phyloP scores from a whole-genome alignment of 2,113 vertebrate genomes.

The Nannobrachium achirus region DNA sequence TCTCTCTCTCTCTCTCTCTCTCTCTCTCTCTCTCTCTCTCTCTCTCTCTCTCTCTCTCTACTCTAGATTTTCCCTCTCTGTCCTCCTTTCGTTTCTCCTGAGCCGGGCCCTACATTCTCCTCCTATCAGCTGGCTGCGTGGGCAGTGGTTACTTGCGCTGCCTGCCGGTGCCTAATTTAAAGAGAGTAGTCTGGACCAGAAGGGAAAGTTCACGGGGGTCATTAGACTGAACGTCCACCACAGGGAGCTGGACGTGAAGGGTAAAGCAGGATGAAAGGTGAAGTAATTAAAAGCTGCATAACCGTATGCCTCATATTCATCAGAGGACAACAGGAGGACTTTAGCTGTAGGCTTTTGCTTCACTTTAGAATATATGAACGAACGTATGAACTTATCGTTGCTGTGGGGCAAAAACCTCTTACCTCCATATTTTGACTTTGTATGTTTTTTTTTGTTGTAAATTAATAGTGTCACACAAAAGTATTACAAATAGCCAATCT shows the following conservation, averaged over 20 bases:
- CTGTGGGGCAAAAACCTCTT: no score
- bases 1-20: not conserved
- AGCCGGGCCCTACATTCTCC: constrained; percentile 40
- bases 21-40: constrained; percentile 9
- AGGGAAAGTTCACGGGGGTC: constrained; percentile 35
- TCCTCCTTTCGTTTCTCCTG: constrained; percentile 50
- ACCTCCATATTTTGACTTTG: no score
- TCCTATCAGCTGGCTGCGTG: constrained; percentile 23
- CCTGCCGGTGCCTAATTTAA: constrained; percentile 45
- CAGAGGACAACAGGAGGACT: constrained; percentile 9
- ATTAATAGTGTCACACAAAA: no score
- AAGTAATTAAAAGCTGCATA: constrained; percentile 44
- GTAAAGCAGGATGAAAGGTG: constrained; percentile 32
- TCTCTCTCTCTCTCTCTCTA: constrained; percentile 4
- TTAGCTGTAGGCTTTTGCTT: not conserved
- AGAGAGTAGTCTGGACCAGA: constrained; percentile 39
- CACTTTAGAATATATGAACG: no score
- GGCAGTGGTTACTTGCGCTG: constrained; percentile 25
- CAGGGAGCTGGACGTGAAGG: constrained; percentile 32
- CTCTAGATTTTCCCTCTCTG: constrained; percentile 31
- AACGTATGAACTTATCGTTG: no score
- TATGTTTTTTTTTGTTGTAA: no score
- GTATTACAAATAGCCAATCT: no score
- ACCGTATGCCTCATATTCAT: constrained; percentile 10
- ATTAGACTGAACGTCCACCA: constrained; percentile 31